Percentiles rank a stretch among this genome's conserved stretches.
Evolutionary conservation across 1,140 invertebrate genomes (phyloP).

Genomic region (Bombus waltoni): DNA sequence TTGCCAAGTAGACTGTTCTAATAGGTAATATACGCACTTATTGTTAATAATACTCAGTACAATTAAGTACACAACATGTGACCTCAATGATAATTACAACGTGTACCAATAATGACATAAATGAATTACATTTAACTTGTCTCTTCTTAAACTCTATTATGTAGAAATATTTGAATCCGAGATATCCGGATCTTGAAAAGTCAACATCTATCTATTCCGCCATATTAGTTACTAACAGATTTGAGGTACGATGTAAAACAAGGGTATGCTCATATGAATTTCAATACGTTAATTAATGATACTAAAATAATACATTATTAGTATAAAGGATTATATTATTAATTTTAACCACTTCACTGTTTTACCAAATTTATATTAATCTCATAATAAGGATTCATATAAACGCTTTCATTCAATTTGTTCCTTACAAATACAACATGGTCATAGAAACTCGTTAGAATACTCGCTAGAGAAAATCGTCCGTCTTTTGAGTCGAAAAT

Average conservation of each 20-base stretch:
- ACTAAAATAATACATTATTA: background rate
- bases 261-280: background rate
- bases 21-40: slow-evolving; percentile 39
- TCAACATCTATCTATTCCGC: slow-evolving; percentile 48
- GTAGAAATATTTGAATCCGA: slow-evolving; percentile 24
- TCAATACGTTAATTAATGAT: background rate
- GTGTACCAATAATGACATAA: background rate
- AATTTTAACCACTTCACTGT: background rate
- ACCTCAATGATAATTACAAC: slow-evolving; percentile 10
- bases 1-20: slow-evolving; percentile 36
- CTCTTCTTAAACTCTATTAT: slow-evolving; percentile 8
- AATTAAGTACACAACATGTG: slow-evolving; percentile 36
- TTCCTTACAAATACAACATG: background rate
- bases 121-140: slow-evolving; percentile 6
- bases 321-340: background rate
- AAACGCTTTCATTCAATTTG: background rate
- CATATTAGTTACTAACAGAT: slow-evolving; percentile 47
- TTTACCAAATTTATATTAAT: background rate
- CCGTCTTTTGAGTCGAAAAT: too few species aligned
- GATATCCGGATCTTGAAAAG: slow-evolving; percentile 31
- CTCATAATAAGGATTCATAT: background rate
- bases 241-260: slow-evolving; percentile 20
- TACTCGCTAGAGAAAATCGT: too few species aligned
- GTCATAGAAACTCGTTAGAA: too few species aligned
- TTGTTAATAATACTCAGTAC: slow-evolving; percentile 43